Base-by-base conservation (phyloP, 2,888 invertebrate species). In the Carpatolechia fugitivella region DNA sequence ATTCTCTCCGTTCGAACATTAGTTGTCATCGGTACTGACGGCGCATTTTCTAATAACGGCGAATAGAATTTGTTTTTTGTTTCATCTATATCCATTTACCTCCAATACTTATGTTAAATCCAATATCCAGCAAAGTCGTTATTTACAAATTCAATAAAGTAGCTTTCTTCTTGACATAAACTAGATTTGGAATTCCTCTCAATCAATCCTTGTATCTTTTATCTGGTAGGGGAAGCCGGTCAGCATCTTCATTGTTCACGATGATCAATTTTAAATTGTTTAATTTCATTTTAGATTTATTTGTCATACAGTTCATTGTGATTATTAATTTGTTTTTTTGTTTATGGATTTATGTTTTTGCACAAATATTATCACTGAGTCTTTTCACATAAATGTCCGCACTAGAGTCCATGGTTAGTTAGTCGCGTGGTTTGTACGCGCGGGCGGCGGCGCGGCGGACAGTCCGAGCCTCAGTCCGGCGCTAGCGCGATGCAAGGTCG, bases 401-500 rank as follows among this genome's bases (percentile, higher is more conserved):
- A 11, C n/a, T n/a, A n/a, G n/a, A n/a, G n/a, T n/a, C n/a, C n/a
- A n/a, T n/a, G n/a, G n/a, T 35, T 8, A 13, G 29, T 49, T 13
- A 11, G 20, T 18, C 33, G 52, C 46, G 29, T 40, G 29, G 31
- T 5, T 36, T 31, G 29, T 49, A 35, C 40, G 36, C 24, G 46
- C 52, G 54, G 56, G 55, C 57, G 59, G 60, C 59, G 64, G 74
- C 75, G 73, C 61, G 64, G 77, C 75, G 91, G n/a, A n/a, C 91
- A 91, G 92, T 91, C 92, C 92, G 91, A 91, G 85, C n/a, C 91
- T 92, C 90, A 92, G 91, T 87, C 88, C 80, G 88, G 87, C 62
- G 85, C 86, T 69, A 81, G 78, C 72, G 74, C 72, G 79, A 4
- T 6, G 80, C 84, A 76, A 75, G 81, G 76, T 66, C 79, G 78